These are phyloP conservation scores for Colletes collaris DNA, from an alignment of 2,888 invertebrate genomes.

Conservation along the genomic window DNA sequence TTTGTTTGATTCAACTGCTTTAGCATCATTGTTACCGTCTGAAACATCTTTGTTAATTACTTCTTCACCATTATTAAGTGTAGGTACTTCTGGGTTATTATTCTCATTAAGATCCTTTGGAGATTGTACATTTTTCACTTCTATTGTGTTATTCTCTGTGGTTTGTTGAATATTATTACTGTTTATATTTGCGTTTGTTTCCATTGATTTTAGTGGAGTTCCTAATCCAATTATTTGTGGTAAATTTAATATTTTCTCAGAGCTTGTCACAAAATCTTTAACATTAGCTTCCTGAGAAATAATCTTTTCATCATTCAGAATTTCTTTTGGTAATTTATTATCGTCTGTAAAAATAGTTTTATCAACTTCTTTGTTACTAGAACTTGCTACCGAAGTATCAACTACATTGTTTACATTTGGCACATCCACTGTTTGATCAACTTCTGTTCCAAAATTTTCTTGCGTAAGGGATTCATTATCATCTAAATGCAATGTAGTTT, in stretches of 20 bases:
- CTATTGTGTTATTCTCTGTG: not conserved
- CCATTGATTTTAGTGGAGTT: not conserved
- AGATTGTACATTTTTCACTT: not conserved
- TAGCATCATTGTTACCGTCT: not conserved
- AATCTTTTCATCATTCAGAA: not conserved
- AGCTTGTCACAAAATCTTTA: conserved; percentile 29
- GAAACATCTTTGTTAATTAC: not conserved
- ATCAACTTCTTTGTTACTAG: conserved; percentile 3
- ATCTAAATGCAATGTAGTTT: conserved; percentile 85
- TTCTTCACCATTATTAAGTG: not conserved
- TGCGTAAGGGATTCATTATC: conserved; percentile 16
- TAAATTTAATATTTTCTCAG: conserved; percentile 25
- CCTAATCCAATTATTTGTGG: conserved; percentile 9
- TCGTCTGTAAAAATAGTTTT: conserved; percentile 20
- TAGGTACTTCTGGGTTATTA: not conserved
- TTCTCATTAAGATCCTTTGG: not conserved
- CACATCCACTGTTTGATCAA: conserved; percentile 18
- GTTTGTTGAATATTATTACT: not conserved
- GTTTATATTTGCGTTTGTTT: not conserved
- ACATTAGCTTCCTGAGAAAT: conserved; percentile 4
- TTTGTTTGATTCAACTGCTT: not conserved
- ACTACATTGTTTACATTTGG: conserved; percentile 24
- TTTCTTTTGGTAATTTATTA: not conserved
- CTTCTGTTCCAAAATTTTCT: conserved; percentile 24
- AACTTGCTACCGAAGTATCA: conserved; percentile 5